Evolutionary conservation across 2,113 vertebrate species (phyloP).

Genomic region (Danionella cerebrum): DNA sequence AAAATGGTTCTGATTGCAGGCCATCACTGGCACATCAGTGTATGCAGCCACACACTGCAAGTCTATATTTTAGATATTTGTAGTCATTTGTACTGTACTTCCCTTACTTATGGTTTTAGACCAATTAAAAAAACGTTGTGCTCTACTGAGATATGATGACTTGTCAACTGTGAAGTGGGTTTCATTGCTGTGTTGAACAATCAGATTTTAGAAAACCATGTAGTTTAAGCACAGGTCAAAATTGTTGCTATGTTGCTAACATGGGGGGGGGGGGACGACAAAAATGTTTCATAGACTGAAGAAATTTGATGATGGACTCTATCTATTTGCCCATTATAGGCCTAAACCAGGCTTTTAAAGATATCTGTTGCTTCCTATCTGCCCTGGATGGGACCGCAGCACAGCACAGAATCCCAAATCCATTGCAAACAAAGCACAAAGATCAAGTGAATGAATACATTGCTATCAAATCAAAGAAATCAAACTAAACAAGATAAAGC

Average conservation of each 20-base stretch:
- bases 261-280: constrained; percentile 71
- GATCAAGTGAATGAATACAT: constrained; percentile 42
- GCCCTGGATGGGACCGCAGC: constrained; percentile 48
- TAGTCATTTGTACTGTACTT: constrained; percentile 99
- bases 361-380: constrained; percentile 41
- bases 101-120: constrained; percentile 98
- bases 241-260: constrained; percentile 84
- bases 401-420: constrained; percentile 45
- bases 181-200: constrained; percentile 99
- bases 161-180: constrained; percentile 99
- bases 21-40: constrained; percentile 83
- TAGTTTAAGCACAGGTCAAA: constrained; percentile 99
- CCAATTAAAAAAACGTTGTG: constrained; percentile 95
- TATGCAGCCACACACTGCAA: constrained; percentile 84
- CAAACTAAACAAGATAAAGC: constrained; percentile 53
- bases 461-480: constrained; percentile 51
- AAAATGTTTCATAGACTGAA: too few relatives aligned
- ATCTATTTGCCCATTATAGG: constrained; percentile 52
- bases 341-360: constrained; percentile 52
- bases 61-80: constrained; percentile 99
- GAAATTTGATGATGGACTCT: too few relatives aligned
- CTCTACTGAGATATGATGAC: constrained; percentile 99
- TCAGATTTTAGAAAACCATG: constrained; percentile 97
- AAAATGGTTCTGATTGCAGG: constrained; percentile 90
- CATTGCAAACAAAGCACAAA: constrained; percentile 65